These are phyloP conservation scores for Styela plicata DNA, from an alignment of 23 tunicate species.

Conservation along the genomic window DNA sequence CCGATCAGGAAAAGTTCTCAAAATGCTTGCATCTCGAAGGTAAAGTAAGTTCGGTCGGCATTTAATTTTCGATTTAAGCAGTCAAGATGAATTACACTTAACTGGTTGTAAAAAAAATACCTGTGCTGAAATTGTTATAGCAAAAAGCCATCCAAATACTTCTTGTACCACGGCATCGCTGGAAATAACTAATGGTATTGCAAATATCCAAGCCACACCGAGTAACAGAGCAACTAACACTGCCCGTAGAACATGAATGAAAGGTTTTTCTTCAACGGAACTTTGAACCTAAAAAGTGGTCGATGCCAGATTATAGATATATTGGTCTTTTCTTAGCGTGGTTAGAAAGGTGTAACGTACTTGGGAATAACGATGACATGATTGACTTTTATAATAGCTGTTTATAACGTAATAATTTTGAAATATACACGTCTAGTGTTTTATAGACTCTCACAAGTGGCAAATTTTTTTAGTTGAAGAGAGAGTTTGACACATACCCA, in stretches of 20 bases:
- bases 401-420: too few relatives aligned
- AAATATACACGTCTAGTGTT: too few relatives aligned
- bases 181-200: conserved; percentile 46
- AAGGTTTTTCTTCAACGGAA: conserved; percentile 47
- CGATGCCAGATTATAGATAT: too few relatives aligned
- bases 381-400: too few relatives aligned
- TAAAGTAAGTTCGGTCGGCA: not conserved
- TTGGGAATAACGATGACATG: too few relatives aligned
- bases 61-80: too few relatives aligned
- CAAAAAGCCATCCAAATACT: conserved; percentile 59
- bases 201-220: conserved; percentile 68
- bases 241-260: conserved; percentile 48
- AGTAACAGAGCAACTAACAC: conserved; percentile 41
- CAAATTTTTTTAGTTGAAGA: not conserved
- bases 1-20: too few relatives aligned
- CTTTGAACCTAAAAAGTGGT: conserved; percentile 47
- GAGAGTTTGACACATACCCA: too few relatives aligned
- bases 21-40: not conserved
- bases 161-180: conserved; percentile 25
- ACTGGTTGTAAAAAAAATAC: not conserved
- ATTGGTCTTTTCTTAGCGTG: too few relatives aligned
- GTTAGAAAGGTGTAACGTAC: too few relatives aligned
- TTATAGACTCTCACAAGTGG: too few relatives aligned
- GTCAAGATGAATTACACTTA: too few relatives aligned
- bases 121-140: conserved; percentile 50